Evolutionary conservation across 30 jellyfish, hydroid and myxozoan species (phyloP).

Genomic region (Turritopsis dohrnii): DNA sequence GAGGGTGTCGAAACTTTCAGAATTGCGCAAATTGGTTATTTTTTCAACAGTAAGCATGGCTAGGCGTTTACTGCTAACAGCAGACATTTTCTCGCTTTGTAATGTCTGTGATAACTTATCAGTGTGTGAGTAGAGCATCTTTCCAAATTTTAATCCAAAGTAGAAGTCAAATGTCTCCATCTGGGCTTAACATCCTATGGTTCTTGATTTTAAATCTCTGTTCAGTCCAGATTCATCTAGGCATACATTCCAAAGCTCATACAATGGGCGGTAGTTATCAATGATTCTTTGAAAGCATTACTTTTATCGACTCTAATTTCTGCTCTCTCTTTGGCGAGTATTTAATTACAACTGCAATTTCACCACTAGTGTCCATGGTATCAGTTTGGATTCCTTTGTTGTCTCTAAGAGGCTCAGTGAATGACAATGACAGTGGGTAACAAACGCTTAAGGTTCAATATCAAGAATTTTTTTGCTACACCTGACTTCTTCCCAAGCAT

Average conservation of each 20-base stretch:
- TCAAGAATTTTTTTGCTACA: conserved; percentile 46
- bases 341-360: conserved; percentile 28
- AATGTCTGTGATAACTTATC: conserved; percentile 49
- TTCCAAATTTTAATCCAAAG: conserved; percentile 51
- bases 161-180: conserved; percentile 43
- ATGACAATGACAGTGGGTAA: conserved; percentile 61
- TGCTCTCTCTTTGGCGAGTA: conserved; percentile 44
- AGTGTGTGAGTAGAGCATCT: conserved; percentile 45
- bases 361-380: conserved; percentile 40
- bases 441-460: conserved; percentile 52
- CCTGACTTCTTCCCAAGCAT: conserved; percentile 55
- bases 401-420: conserved; percentile 56
- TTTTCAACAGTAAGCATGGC: conserved; percentile 41
- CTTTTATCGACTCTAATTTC: conserved; percentile 31
- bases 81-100: conserved; percentile 44
- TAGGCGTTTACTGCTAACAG: conserved; percentile 39
- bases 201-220: conserved; percentile 45
- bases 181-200: conserved; percentile 45
- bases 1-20: no score
- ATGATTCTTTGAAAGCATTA: conserved; percentile 41
- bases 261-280: conserved; percentile 34
- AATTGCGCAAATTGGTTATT: conserved; percentile 35
- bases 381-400: conserved; percentile 39
- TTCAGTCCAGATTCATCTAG: conserved; percentile 30
- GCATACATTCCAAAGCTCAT: conserved; percentile 34